Evolutionary conservation across 2,888 invertebrate genomes (phyloP).

Genomic region (Thecophora atra): DNA sequence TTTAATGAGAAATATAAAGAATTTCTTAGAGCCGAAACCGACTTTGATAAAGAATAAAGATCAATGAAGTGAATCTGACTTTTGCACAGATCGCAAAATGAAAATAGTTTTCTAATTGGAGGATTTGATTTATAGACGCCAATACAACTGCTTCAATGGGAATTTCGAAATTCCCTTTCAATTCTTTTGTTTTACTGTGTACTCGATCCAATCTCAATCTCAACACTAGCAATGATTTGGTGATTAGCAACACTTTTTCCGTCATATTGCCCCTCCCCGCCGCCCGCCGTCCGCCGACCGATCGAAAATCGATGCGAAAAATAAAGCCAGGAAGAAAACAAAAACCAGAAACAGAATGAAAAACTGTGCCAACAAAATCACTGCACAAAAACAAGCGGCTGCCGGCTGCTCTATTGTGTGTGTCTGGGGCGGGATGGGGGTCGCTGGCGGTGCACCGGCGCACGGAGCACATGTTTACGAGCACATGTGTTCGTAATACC

Average conservation of each 20-base stretch:
- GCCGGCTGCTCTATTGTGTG: slow-evolving; percentile 55
- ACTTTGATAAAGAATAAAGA: no score
- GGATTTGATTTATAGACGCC: no score
- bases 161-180: background rate
- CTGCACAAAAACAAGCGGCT: slow-evolving; percentile 16
- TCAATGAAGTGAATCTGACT: no score
- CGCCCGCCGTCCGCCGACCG: slow-evolving; percentile 43
- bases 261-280: slow-evolving; percentile 53
- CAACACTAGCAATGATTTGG: slow-evolving; percentile 57
- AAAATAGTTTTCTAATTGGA: no score
- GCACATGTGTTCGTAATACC: slow-evolving; percentile 21
- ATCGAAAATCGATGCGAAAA: slow-evolving; percentile 41
- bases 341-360: slow-evolving; percentile 56
- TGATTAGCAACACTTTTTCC: slow-evolving; percentile 62
- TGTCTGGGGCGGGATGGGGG: slow-evolving; percentile 20
- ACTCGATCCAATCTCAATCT: slow-evolving; percentile 41
- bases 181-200: background rate
- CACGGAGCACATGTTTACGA: slow-evolving; percentile 29
- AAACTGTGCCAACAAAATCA: slow-evolving; percentile 54
- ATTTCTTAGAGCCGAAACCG: no score
- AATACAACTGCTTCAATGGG: no score
- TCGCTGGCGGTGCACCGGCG: slow-evolving; percentile 33
- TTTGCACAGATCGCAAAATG: no score
- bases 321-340: slow-evolving; percentile 41
- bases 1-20: no score